Conservation (phyloP, 2,113 vertebrate species). For the Marmota flaviventris region DNA sequence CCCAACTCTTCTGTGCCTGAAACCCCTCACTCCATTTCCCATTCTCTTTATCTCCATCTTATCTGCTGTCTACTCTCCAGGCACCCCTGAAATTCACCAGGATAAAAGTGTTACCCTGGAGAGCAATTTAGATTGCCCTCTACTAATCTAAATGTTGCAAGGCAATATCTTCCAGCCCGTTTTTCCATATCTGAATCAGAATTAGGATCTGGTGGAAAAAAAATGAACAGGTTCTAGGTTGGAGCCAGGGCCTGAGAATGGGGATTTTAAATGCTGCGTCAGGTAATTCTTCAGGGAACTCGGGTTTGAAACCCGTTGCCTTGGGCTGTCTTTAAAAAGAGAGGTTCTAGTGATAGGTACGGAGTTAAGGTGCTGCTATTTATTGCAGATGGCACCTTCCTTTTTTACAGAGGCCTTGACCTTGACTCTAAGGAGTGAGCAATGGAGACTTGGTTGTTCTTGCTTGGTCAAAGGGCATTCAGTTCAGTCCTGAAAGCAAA, state of each 20-base stretch:
- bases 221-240: neutral
- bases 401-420: neutral
- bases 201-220: neutral
- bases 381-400: neutral
- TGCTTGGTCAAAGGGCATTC: neutral
- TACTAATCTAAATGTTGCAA: neutral
- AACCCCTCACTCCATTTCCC: neutral
- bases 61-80: neutral
- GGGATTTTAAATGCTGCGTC: neutral
- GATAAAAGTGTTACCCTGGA: too few species aligned
- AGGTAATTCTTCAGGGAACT: neutral
- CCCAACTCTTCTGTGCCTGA: neutral
- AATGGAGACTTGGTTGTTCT: neutral
- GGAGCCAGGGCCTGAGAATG: neutral
- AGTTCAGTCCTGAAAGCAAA: neutral
- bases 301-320: neutral
- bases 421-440: neutral
- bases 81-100: neutral
- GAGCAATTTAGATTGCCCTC: neutral
- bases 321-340: neutral
- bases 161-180: neutral
- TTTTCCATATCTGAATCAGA: neutral
- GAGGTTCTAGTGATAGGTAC: neutral
- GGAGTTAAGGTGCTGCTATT: neutral
- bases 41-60: neutral